phyloP scores from a whole-genome alignment of 2,113 vertebrate species.

The Platichthys flesus region DNA sequence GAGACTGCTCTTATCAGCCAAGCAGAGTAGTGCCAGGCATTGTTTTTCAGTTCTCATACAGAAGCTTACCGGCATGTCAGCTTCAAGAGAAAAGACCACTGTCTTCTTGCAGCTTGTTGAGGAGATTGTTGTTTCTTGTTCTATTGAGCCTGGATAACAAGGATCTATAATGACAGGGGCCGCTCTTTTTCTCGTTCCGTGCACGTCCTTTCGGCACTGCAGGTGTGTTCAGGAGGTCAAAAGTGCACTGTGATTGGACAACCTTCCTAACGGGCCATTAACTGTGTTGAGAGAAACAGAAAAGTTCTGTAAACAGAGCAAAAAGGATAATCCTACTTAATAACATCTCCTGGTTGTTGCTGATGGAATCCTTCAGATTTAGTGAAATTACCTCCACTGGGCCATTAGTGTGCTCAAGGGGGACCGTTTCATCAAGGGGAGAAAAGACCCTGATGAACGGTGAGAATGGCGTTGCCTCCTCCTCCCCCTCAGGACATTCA shows the following conservation, averaged over 20 bases:
- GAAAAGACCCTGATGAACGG: slow-evolving; percentile 38
- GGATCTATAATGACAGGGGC: slow-evolving; percentile 41
- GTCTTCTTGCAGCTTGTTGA: slow-evolving; percentile 38
- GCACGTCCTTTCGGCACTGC: not conserved
- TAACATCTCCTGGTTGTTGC: not conserved
- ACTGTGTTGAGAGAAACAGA: not conserved
- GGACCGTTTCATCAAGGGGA: slow-evolving; percentile 49
- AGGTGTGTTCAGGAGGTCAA: slow-evolving; percentile 4
- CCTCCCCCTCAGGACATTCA: not conserved
- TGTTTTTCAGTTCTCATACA: slow-evolving; percentile 41
- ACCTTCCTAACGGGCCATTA: slow-evolving; percentile 25
- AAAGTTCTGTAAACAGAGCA: slow-evolving; percentile 1
- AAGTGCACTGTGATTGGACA: not conserved
- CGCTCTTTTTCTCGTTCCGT: not conserved
- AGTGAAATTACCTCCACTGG: slow-evolving; percentile 25
- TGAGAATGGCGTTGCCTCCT: slow-evolving; percentile 29
- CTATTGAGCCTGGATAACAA: slow-evolving; percentile 53
- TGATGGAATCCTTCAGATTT: slow-evolving; percentile 18
- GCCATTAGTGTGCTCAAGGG: slow-evolving; percentile 30
- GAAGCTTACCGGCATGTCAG: slow-evolving; percentile 50
- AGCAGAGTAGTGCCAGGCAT: slow-evolving; percentile 36
- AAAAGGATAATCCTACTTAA: slow-evolving; percentile 8
- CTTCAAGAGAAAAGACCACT: slow-evolving; percentile 38
- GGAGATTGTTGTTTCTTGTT: slow-evolving; percentile 47
- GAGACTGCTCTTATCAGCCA: slow-evolving; percentile 57